phyloP scores from a whole-genome alignment of 2,113 vertebrate species.

The Ploceus nigricollis region DNA sequence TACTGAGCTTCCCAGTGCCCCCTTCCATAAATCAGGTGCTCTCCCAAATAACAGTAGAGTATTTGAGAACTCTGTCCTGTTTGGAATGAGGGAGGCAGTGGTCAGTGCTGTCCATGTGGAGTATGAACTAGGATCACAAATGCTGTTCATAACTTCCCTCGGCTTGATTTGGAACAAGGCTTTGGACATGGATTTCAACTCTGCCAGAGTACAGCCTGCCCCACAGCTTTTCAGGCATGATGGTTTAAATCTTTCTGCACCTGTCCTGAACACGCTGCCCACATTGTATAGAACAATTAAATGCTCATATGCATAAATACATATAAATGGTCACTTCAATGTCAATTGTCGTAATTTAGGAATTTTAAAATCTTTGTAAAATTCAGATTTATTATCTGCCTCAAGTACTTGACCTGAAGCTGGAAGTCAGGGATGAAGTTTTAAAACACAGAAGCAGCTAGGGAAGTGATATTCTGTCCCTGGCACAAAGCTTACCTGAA shows the following conservation, averaged over 20 bases:
- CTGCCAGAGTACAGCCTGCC: not conserved
- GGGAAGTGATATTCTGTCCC: not conserved
- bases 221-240: not conserved
- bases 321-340: not conserved
- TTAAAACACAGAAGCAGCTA: not conserved
- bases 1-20: not conserved
- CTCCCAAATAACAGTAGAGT: not conserved
- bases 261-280: not conserved
- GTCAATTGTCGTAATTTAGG: not conserved
- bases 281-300: not conserved
- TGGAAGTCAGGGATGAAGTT: not conserved
- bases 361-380: not conserved
- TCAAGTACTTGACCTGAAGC: not conserved
- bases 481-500: not conserved
- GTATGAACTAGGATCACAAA: not conserved
- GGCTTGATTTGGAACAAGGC: not conserved
- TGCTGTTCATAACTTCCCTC: not conserved
- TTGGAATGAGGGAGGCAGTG: not conserved
- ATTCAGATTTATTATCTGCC: not conserved
- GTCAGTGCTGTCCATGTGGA: not conserved
- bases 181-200: not conserved
- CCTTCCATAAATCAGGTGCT: not conserved
- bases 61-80: not conserved
- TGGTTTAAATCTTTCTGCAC: not conserved
- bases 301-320: not conserved